Evolutionary conservation across 2,888 invertebrate genomes (phyloP), one percentile per base, ranked within the genome.

Genomic region (Ephialtes manifestator): DNA sequence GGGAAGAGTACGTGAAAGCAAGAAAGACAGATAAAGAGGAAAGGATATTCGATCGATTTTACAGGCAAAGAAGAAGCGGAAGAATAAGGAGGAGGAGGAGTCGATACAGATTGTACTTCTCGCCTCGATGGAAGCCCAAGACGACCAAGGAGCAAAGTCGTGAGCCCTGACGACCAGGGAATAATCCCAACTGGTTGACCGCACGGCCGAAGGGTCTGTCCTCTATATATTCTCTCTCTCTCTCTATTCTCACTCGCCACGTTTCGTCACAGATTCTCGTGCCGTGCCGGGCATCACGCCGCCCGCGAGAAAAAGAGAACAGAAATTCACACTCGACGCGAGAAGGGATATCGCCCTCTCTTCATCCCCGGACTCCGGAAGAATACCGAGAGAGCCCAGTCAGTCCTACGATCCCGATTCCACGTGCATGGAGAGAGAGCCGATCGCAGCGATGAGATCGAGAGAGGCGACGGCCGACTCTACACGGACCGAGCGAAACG

Each of bases 401-500:
- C 78, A 83, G 79, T 8, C 63, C 70, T 68, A 43, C 70, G 84
- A 78, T 84, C 84, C 81, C 74, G 84, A 84, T 84, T 81, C 76
- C 76, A 77, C 77, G 84, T 77, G 78, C 84, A 81, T 77, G 81
- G 46, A 77, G 24, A 51, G 46, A 77, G 24, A 51, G 72, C 60
- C 81, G 87, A 85, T 82, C 77, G 72, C 48, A 86, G 71, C 81
- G 78, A 84, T 80, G 81, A 84, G 71, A 65, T 78, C 77, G 84
- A 86, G 86, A 86, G 84, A 86, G 81, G 74, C 65, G 65, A 65
- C 35, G 35, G 60, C 31, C 28, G 31, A 31, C 63, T 63, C 63
- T 63, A 13, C n/a, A 80, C 86, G 84, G 87, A 86, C 86, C 86
- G 86, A 78, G 81, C 60, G 86, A 83, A 82, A 71, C 75, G 77